Evolutionary conservation across 2,797 vertebrate genomes (phyloP), one percentile per base, ranked within the genome.

Genomic region (Hydrocynus forskahlii): DNA sequence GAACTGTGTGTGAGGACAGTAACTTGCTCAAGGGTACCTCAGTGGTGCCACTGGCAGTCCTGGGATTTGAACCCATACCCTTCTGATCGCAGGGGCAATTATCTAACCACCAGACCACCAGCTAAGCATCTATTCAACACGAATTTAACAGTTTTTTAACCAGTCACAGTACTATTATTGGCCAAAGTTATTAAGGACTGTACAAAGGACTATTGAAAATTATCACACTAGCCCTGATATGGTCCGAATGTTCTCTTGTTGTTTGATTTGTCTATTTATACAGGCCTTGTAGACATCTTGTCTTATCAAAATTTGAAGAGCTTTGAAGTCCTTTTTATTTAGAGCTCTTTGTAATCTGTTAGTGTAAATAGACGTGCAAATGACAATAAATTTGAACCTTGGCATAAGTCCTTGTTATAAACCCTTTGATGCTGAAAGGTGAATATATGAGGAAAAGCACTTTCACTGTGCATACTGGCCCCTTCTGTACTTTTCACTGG

Each of bases 251-350:
- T 50, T 2, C 59, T 75, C 12, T 75, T 50, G 23, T 29, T 54
- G 52, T n/a, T 35, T 55, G 50, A 23, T 9, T 54, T 50, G 25
- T 25, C 40, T 75, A 63, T 63, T 63, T 75, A 35, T 75, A 75
- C 43, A 63, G 13, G 13, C 14, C 59, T 50, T 50, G n/a, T n/a
- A 75, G 59, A 48, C 74, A 75, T 25, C 16, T 25, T 60, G 19
- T 57, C 70, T 73, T 52, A 52, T 74, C 35, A 62, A 75, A 29
- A 75, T 75, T 60, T 29, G 59, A 75, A 50, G 14, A 48, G 40
- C 59, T 63, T 63, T 48, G 74, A 75, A 75, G 21, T 75, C 21
- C 35, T 21, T 48, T 75, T 75, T 63, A 75, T 62, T 48, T 63
- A 29, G 14, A 75, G n/a, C 59, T 75, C 38, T 63, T 48, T 75